These are phyloP conservation scores for Melanerpes formicivorus DNA, from an alignment of 2,113 vertebrate species.

Conservation along the genomic window DNA sequence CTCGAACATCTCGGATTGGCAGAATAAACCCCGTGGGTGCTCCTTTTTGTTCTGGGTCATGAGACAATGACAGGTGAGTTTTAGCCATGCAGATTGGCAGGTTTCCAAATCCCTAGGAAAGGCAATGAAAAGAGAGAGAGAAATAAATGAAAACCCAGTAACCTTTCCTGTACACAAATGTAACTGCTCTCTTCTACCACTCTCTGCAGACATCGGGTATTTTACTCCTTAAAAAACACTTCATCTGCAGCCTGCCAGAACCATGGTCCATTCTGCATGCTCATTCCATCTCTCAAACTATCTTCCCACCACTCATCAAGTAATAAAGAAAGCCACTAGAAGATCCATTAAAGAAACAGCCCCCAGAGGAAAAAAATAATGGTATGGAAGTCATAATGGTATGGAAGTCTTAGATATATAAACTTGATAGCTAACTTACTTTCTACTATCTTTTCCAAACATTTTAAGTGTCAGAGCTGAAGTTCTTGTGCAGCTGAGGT, in stretches of 20 bases:
- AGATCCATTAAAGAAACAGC: too few species aligned
- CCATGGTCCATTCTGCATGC: neutral
- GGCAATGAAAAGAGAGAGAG: neutral
- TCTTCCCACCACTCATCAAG: accelerated
- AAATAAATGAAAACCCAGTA: neutral
- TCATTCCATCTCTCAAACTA: neutral
- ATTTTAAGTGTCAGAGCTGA: neutral
- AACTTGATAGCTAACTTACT: neutral
- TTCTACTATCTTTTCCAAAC: neutral
- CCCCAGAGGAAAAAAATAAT: neutral
- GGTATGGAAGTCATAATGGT: neutral
- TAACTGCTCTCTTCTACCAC: neutral
- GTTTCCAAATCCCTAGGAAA: constrained; percentile 87
- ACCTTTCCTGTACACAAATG: neutral
- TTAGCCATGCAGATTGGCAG: constrained; percentile 99
- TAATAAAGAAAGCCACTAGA: neutral
- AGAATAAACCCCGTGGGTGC: constrained; percentile 90
- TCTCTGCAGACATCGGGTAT: neutral
- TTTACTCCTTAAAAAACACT: neutral
- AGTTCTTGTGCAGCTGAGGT: neutral
- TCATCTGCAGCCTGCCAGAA: neutral
- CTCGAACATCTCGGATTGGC: constrained; percentile 94
- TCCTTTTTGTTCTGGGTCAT: constrained; percentile 94
- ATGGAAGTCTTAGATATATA: neutral
- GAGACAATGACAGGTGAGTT: constrained; percentile 95